A percentile compares a stretch with the other conserved stretches of the same genome.
phyloP scores from a whole-genome alignment of 2,113 vertebrate species.

The Pandion haliaetus region DNA sequence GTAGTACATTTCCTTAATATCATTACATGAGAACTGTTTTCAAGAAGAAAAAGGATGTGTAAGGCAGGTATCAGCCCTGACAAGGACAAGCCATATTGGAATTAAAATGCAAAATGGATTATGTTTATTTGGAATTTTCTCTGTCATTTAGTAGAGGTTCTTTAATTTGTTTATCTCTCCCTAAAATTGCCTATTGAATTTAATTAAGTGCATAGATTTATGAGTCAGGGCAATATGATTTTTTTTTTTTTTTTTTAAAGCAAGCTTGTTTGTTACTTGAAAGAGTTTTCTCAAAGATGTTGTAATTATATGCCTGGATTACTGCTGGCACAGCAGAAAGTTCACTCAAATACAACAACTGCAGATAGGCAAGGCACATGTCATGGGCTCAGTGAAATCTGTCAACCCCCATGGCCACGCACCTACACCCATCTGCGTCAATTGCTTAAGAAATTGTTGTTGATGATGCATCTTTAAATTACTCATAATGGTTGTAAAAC shows the following conservation, averaged over 20 bases:
- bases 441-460: neutral
- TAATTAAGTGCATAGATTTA: slow-evolving; percentile 57
- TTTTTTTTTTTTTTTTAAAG: slow-evolving; percentile 2
- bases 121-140: slow-evolving; percentile 45
- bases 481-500: neutral
- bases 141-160: slow-evolving; percentile 22
- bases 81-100: neutral
- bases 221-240: slow-evolving; percentile 16
- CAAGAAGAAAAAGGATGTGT: neutral
- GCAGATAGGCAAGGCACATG: neutral
- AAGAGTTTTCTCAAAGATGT: slow-evolving; percentile 15
- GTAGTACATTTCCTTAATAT: neutral
- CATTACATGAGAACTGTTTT: neutral
- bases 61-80: neutral
- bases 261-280: slow-evolving; percentile 27
- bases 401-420: neutral
- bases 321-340: slow-evolving; percentile 36
- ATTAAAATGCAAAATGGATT: slow-evolving; percentile 50
- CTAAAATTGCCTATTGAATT: slow-evolving; percentile 53
- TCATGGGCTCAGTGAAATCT: neutral
- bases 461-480: neutral
- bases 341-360: neutral
- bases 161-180: slow-evolving; percentile 58
- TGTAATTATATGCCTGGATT: slow-evolving; percentile 46
- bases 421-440: neutral